A percentile compares a stretch with the other conserved stretches of the same genome.
phyloP scores from a whole-genome alignment of 2,888 invertebrate species.

The Labia minor region DNA sequence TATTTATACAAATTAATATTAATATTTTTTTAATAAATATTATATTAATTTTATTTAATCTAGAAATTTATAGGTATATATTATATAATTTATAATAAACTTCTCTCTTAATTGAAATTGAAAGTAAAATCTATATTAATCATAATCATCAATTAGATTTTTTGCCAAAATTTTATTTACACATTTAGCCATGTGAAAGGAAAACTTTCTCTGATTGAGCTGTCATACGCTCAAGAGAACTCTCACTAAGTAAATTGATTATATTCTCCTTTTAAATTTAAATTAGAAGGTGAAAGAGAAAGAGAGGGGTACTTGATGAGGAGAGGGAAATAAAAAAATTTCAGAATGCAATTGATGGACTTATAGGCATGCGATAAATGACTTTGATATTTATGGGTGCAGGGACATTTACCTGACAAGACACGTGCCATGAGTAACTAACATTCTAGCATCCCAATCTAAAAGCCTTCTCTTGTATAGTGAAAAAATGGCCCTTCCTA shows the following conservation, averaged over 20 bases:
- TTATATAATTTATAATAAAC: too few species aligned
- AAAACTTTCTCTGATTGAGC: background rate
- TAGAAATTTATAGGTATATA: too few species aligned
- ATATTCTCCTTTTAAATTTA: background rate
- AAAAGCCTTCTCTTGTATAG: background rate
- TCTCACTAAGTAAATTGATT: background rate
- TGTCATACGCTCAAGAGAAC: background rate
- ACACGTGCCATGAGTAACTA: background rate
- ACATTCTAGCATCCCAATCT: background rate
- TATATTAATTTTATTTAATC: too few species aligned
- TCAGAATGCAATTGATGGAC: background rate
- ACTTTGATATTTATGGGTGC: background rate
- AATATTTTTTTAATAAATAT: too few species aligned
- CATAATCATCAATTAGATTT: too few species aligned
- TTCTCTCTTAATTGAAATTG: too few species aligned
- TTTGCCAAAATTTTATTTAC: too few species aligned
- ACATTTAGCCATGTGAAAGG: too few species aligned
- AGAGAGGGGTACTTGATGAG: background rate
- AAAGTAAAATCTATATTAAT: too few species aligned
- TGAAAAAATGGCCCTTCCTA: background rate
- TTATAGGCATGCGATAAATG: background rate
- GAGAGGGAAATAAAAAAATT: too few species aligned
- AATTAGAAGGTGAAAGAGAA: too few species aligned
- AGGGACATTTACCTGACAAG: slow-evolving; percentile 5
- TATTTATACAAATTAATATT: too few species aligned